Conservation (phyloP, 2,888 invertebrate species). For the Rhimphoctona megacephalus region DNA sequence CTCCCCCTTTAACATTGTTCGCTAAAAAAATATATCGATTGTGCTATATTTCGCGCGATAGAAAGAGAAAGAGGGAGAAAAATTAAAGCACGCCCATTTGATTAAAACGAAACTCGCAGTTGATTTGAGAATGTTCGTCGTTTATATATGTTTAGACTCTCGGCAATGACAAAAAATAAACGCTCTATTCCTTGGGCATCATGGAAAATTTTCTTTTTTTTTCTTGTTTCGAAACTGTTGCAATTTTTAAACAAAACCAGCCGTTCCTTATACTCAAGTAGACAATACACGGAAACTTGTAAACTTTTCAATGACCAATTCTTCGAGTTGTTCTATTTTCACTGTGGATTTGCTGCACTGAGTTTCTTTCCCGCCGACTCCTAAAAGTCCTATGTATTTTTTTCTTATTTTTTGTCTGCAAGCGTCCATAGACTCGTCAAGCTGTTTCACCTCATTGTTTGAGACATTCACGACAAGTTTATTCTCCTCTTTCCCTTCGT, state of each 20-base stretch:
- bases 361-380: conserved; percentile 28
- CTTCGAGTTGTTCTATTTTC: conserved; percentile 2
- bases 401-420: conserved; percentile 17
- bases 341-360: neutral
- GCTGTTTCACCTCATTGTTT: conserved; percentile 57
- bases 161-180: conserved; percentile 16
- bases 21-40: no score
- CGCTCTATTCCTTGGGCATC: neutral
- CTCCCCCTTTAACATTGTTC: no score
- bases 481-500: neutral
- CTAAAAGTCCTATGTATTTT: conserved; percentile 33
- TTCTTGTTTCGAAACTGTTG: neutral
- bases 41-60: no score
- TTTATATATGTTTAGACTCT: neutral
- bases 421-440: conserved; percentile 33
- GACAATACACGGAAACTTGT: neutral
- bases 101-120: neutral
- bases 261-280: neutral
- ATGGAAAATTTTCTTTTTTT: neutral
- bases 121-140: neutral
- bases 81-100: neutral
- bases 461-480: conserved; percentile 53
- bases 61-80: no score
- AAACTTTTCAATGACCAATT: neutral
- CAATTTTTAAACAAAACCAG: conserved; percentile 71